Evolutionary conservation across 2,797 vertebrate species (phyloP).

Genomic region (Myotis planiceps): DNA sequence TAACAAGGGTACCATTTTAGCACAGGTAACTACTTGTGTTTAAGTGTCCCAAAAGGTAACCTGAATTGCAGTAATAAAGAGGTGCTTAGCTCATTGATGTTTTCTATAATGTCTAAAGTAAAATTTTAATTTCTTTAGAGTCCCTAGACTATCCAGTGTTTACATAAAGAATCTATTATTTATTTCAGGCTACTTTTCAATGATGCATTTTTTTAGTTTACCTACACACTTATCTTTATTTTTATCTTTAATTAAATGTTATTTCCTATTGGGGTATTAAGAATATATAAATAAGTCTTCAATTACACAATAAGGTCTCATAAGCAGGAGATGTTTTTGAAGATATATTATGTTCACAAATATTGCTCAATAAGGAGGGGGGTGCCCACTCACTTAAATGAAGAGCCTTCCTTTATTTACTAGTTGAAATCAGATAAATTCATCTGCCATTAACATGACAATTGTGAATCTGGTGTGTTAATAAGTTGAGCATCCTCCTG

Average conservation of each 20-base stretch:
- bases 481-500: not conserved
- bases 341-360: not conserved
- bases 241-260: not conserved
- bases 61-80: conserved; percentile 69
- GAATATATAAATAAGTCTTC: not conserved
- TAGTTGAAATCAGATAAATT: not conserved
- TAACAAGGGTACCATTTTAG: conserved; percentile 70
- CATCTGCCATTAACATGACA: not conserved
- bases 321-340: not conserved
- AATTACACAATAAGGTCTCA: not conserved
- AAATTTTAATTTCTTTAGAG: not conserved
- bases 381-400: not conserved
- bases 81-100: conserved; percentile 68
- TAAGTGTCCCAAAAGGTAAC: conserved; percentile 66
- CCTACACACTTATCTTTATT: not conserved
- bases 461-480: not conserved
- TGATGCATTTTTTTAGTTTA: not conserved
- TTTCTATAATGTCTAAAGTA: conserved; percentile 32
- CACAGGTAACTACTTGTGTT: conserved; percentile 72
- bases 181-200: not conserved
- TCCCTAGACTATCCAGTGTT: not conserved
- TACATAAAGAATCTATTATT: not conserved
- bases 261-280: not conserved
- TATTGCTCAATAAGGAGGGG: not conserved
- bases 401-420: not conserved